Evolutionary conservation across 92 coral and sea anemone species (phyloP).

Genomic region (Phenganax marumi): DNA sequence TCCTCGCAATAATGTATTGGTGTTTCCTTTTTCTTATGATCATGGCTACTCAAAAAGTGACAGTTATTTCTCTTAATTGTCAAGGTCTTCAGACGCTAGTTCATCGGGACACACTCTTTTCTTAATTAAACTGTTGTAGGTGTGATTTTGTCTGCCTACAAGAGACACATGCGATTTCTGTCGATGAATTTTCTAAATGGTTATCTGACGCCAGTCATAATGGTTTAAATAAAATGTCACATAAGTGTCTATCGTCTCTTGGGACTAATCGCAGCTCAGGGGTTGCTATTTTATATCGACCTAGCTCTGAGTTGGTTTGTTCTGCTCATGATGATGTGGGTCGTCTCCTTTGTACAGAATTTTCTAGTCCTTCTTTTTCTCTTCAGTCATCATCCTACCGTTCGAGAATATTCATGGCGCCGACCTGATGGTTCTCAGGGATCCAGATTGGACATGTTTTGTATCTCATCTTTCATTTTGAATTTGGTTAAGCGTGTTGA

Average conservation of each 20-base stretch:
- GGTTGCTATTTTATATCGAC: slow-evolving; percentile 16
- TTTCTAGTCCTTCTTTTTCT: background rate
- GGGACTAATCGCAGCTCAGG: slow-evolving; percentile 32
- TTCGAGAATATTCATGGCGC: slow-evolving; percentile 19
- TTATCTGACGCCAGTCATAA: background rate
- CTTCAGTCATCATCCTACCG: slow-evolving; percentile 14
- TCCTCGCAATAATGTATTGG: no score
- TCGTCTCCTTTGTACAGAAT: background rate
- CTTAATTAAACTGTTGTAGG: slow-evolving; percentile 20
- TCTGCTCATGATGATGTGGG: background rate
- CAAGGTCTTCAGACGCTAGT: slow-evolving; percentile 12
- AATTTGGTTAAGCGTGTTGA: background rate
- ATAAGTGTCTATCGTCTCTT: slow-evolving; percentile 2
- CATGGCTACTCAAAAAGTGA: background rate
- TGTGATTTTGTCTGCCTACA: slow-evolving; percentile 31
- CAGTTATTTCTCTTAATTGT: slow-evolving; percentile 3
- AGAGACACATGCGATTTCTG: slow-evolving; percentile 30
- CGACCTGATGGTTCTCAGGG: slow-evolving; percentile 40
- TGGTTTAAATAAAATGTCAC: background rate
- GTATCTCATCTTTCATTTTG: slow-evolving; percentile 24
- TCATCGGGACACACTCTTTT: background rate
- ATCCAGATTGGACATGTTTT: slow-evolving; percentile 55
- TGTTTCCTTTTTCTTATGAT: no score
- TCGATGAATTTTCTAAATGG: slow-evolving; percentile 38
- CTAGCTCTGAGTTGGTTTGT: background rate